Percentiles rank a stretch among this genome's conserved stretches.
Evolutionary conservation across 64 coral and sea anemone species (phyloP).

Genomic region (Montipora foliosa): DNA sequence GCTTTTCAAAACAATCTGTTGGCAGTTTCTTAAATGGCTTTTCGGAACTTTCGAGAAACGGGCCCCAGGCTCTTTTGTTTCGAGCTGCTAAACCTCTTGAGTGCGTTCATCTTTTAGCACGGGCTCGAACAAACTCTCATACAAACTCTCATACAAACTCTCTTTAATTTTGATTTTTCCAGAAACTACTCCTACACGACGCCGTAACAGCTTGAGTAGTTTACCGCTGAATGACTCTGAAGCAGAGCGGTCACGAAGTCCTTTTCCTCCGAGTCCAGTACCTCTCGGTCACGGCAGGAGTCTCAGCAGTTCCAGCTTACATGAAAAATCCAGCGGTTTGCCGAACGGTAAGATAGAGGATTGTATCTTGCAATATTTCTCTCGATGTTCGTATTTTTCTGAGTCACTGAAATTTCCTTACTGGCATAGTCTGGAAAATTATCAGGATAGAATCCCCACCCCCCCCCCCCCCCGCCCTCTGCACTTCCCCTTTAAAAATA

Average conservation of each 20-base stretch:
- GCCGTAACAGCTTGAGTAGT: slow-evolving; percentile 76
- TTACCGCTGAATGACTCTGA: slow-evolving; percentile 60
- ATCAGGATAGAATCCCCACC: too few relatives aligned
- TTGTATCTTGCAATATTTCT: not conserved
- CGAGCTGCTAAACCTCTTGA: too few relatives aligned
- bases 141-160: too few relatives aligned
- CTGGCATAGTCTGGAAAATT: too few relatives aligned
- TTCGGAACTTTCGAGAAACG: too few relatives aligned
- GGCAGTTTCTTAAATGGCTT: too few relatives aligned
- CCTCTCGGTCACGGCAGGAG: slow-evolving; percentile 72
- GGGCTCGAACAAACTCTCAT: too few relatives aligned
- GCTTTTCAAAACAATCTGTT: too few relatives aligned
- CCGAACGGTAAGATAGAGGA: slow-evolving; percentile 21
- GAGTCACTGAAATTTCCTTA: not conserved
- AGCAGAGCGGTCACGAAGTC: slow-evolving; percentile 12
- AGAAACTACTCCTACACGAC: slow-evolving; percentile 49
- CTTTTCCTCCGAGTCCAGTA: slow-evolving; percentile 69
- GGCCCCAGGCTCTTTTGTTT: too few relatives aligned
- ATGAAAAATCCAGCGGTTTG: slow-evolving; percentile 23
- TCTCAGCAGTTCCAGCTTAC: slow-evolving; percentile 66
- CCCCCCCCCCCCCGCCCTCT: too few relatives aligned
- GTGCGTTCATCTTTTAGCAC: too few relatives aligned
- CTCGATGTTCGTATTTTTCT: not conserved
- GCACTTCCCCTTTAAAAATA: too few relatives aligned
- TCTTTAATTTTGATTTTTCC: not conserved